A percentile compares a stretch with the other conserved stretches of the same genome.
These are phyloP conservation scores for Patella caerulea DNA, from an alignment of 2,888 invertebrate genomes.

Conservation along the genomic window DNA sequence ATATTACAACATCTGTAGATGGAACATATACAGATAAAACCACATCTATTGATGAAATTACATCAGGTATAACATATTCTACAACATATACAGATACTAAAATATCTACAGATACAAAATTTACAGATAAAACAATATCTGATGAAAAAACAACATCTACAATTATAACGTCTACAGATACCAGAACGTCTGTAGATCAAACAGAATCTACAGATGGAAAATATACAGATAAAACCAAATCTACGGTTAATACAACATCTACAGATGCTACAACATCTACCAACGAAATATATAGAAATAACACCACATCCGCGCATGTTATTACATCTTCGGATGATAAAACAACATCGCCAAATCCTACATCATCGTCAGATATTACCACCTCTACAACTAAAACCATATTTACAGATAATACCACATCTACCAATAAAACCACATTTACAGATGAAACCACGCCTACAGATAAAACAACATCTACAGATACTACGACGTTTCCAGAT, in stretches of 20 bases:
- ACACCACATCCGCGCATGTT: background rate
- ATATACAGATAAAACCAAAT: background rate
- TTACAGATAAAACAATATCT: background rate
- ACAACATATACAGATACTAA: too few species aligned
- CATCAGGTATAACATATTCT: too few species aligned
- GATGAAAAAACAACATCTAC: background rate
- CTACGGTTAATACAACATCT: background rate
- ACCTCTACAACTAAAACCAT: background rate
- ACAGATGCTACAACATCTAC: background rate
- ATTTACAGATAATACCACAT: background rate
- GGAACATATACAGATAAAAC: background rate
- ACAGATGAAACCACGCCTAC: background rate
- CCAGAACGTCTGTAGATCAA: background rate
- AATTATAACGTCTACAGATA: background rate
- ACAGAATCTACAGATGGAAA: background rate
- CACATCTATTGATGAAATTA: background rate
- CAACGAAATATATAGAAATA: background rate
- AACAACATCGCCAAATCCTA: background rate
- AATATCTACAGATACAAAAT: background rate
- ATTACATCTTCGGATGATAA: background rate
- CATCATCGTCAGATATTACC: background rate
- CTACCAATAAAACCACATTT: background rate
- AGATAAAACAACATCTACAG: background rate
- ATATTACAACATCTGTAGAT: background rate
- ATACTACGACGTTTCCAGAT: background rate